Conservation (phyloP, 2,113 vertebrate genomes). For the Lichenostomus cassidix region DNA sequence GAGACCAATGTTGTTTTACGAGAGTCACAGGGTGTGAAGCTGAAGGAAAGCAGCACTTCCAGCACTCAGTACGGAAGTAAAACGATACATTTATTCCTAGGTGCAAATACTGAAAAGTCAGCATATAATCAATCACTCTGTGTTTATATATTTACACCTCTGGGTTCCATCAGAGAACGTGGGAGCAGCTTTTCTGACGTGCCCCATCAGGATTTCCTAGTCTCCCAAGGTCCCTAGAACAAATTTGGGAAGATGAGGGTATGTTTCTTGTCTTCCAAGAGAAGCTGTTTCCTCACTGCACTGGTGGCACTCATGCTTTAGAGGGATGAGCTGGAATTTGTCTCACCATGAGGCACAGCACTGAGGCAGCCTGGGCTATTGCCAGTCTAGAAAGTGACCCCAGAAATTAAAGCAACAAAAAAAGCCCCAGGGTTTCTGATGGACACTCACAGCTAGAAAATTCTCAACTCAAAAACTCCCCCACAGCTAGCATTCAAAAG, state of each 20-base stretch:
- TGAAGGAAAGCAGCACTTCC: conserved; percentile 49
- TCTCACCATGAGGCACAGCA: neutral
- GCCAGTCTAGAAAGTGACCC: neutral
- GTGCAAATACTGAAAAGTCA: conserved; percentile 46
- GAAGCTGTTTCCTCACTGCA: neutral
- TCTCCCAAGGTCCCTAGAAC: neutral
- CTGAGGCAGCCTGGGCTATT: neutral
- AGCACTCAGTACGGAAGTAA: neutral
- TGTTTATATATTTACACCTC: conserved; percentile 49
- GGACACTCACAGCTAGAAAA: neutral
- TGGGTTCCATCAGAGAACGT: conserved; percentile 21
- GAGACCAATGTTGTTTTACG: neutral
- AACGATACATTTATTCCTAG: conserved; percentile 39
- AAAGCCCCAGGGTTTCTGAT: neutral
- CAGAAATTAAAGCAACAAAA: neutral
- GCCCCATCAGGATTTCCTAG: neutral
- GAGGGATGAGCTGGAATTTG: neutral
- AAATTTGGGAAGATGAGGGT: neutral
- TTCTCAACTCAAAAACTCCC: neutral
- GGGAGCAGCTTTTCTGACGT: conserved; percentile 18
- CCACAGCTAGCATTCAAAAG: neutral
- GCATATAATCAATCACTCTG: conserved; percentile 38
- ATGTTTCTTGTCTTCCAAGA: neutral
- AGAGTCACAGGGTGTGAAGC: neutral
- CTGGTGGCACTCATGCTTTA: neutral